Base-by-base conservation (phyloP, 2,888 invertebrate genomes). In the Mesorhabditis spiculigera region DNA sequence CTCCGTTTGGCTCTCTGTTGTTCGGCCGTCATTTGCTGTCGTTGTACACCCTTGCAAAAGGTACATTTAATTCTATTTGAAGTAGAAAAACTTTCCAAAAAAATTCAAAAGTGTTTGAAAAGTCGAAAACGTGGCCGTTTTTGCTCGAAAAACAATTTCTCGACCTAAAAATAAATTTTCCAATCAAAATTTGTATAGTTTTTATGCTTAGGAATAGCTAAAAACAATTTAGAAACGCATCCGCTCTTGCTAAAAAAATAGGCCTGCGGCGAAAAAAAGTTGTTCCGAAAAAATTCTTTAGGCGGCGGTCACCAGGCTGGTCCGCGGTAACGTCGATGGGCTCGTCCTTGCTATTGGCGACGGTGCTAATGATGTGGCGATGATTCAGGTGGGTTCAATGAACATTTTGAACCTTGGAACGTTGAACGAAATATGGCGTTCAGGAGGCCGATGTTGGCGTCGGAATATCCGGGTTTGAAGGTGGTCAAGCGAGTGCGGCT, bases 391-490 rank as follows among this genome's bases (percentile, higher is more conserved):
- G 13, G 50, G n/a, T n/a, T n/a, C n/a, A n/a, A n/a, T n/a, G n/a
- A n/a, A n/a, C n/a, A n/a, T n/a, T n/a, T n/a, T n/a, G n/a, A n/a
- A n/a, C n/a, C n/a, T n/a, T n/a, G n/a, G n/a, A n/a, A n/a, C n/a
- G n/a, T n/a, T n/a, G n/a, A n/a, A n/a, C n/a, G n/a, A n/a, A 28
- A 28, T 28, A 28, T 1, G 28, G 28, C n/a, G 28, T 28, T 50
- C 80, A 88, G 87, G 94, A 95, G 85, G 96, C 97, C 2, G 92
- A 94, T 87, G 95, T 98, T 50, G 97, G 97, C 69, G 92, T 97
- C 72, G 97, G 91, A 75, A 96, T 97, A 86, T 94, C 94, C 66
- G 97, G 97, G 64, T 92, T 93, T 5, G 96, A 97, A 89, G 97
- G 97, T 13, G 89, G 97, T 83, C 97, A 97, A 89, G 97, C 77